A percentile compares a stretch with the other conserved stretches of the same genome.
Evolutionary conservation across 2,113 vertebrate genomes (phyloP).

Genomic region (Dendrocopos noguchii): DNA sequence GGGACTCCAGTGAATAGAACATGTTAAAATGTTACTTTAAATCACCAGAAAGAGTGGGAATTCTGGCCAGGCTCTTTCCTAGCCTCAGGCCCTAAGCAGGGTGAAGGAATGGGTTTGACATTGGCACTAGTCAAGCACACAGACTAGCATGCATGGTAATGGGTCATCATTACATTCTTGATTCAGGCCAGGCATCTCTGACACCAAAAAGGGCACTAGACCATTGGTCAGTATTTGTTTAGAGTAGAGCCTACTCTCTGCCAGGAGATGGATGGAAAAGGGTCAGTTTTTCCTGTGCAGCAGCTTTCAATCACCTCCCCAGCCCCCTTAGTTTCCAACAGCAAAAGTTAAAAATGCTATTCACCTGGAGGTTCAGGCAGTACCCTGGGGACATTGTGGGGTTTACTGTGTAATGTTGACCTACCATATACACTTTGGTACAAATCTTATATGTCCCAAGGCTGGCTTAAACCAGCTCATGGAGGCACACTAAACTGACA

Average conservation of each 20-base stretch:
- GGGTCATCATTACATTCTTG: neutral
- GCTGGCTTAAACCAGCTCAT: neutral
- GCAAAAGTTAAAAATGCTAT: neutral
- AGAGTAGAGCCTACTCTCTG: neutral
- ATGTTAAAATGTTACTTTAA: slow-evolving; percentile 17
- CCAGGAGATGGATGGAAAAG: neutral
- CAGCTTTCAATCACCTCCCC: neutral
- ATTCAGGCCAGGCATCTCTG: slow-evolving; percentile 11
- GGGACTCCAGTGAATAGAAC: slow-evolving; percentile 22
- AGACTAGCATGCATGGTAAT: neutral
- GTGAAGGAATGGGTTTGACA: slow-evolving; percentile 24
- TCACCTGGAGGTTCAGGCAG: neutral
- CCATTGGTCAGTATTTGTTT: slow-evolving; percentile 1
- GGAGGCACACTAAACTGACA: neutral
- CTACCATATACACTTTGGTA: neutral
- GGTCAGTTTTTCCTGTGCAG: neutral
- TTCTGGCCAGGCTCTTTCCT: slow-evolving; percentile 24
- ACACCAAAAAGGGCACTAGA: neutral
- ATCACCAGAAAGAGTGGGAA: slow-evolving; percentile 36
- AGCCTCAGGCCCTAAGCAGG: slow-evolving; percentile 7
- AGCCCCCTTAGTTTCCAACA: neutral
- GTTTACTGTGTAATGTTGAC: neutral
- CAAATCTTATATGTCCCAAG: neutral
- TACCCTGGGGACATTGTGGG: neutral
- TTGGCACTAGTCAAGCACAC: slow-evolving; percentile 6